Evolutionary conservation across 2,113 vertebrate species (phyloP).

Genomic region (Colius striatus): DNA sequence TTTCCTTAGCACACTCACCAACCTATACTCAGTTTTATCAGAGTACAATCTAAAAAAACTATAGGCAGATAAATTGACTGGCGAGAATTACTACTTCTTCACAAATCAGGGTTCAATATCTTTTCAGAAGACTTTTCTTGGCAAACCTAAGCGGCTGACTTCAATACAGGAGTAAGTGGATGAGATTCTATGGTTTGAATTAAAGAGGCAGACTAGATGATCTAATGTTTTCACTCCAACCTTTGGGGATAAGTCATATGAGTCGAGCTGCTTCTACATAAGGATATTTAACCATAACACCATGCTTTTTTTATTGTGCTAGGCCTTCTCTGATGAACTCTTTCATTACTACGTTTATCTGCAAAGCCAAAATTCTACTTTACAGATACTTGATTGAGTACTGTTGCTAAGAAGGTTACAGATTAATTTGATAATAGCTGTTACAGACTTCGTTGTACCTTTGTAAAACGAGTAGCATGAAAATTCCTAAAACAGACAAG

Average conservation of each 20-base stretch:
- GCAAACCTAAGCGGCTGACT: not conserved
- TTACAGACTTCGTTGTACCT: not conserved
- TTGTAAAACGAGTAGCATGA: not conserved
- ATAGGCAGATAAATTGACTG: not conserved
- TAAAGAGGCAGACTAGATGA: not conserved
- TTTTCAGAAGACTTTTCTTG: constrained; percentile 13
- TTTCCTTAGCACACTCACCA: not conserved
- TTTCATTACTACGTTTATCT: not conserved
- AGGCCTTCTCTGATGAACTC: not conserved
- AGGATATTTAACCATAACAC: not conserved
- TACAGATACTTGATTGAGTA: not conserved
- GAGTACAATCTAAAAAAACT: not conserved
- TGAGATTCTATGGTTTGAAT: constrained; percentile 21
- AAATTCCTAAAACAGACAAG: not conserved
- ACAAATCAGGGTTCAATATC: not conserved
- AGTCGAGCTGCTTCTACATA: not conserved
- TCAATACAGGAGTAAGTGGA: constrained; percentile 10
- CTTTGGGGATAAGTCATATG: not conserved
- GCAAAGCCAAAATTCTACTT: not conserved
- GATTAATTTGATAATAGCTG: not conserved
- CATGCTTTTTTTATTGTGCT: not conserved
- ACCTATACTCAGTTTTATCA: not conserved
- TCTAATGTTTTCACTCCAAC: constrained; percentile 14
- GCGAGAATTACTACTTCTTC: not conserved
- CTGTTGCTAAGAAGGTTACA: not conserved